phyloP scores from a whole-genome alignment of 2,797 vertebrate genomes.

The Megalops cyprinoides region DNA sequence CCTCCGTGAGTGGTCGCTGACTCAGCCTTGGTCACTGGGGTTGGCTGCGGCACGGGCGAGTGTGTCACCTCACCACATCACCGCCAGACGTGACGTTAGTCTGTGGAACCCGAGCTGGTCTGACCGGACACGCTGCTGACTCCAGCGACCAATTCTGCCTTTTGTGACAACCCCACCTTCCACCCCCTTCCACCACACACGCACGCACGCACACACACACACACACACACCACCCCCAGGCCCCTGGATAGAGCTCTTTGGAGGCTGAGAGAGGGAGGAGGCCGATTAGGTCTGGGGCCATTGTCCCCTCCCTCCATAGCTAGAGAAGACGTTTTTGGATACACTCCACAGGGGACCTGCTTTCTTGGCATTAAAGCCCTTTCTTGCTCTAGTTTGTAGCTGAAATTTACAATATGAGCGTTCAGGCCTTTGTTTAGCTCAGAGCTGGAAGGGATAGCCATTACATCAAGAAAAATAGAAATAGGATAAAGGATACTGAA shows the following conservation, averaged over 20 bases:
- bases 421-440: slow-evolving; percentile 14
- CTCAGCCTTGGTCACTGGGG: slow-evolving; percentile 34
- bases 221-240: too few species aligned
- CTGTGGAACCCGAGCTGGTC: slow-evolving; percentile 45
- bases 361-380: slow-evolving; percentile 45
- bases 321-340: slow-evolving; percentile 48
- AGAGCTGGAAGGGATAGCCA: too few species aligned
- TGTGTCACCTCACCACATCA: slow-evolving; percentile 34
- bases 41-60: slow-evolving; percentile 8
- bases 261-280: slow-evolving; percentile 27
- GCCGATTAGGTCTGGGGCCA: slow-evolving; percentile 43
- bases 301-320: slow-evolving; percentile 41
- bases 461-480: too few species aligned
- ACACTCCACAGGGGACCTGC: slow-evolving; percentile 46
- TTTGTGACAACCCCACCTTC: slow-evolving; percentile 25
- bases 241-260: slow-evolving; percentile 14
- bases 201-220: too few species aligned
- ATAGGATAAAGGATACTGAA: too few species aligned
- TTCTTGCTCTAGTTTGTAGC: slow-evolving; percentile 43
- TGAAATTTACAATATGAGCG: slow-evolving; percentile 50
- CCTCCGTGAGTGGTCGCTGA: slow-evolving; percentile 20
- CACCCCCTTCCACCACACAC: too few species aligned
- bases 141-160: slow-evolving; percentile 11
- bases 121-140: background rate
- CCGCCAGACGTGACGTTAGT: slow-evolving; percentile 23